These are phyloP conservation scores for Palaemon carinicauda DNA, from an alignment of 1,140 invertebrate genomes.

Conservation along the genomic window DNA sequence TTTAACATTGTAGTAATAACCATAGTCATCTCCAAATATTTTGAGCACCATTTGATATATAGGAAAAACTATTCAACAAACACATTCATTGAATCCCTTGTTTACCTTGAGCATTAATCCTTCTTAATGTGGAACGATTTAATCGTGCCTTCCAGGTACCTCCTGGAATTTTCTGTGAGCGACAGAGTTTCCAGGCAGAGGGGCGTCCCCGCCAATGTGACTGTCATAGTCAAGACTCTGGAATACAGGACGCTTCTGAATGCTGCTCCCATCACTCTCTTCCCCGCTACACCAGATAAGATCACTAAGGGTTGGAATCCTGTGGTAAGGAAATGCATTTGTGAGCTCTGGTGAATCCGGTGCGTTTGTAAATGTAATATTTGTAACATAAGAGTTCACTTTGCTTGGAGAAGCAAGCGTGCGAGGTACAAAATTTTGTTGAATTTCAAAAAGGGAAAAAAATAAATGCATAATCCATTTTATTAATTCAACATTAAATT, in stretches of 20 bases:
- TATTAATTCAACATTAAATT: too few species aligned
- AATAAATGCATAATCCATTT: too few species aligned
- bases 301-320: slow-evolving; percentile 14
- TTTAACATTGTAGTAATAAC: too few species aligned
- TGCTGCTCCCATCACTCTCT: slow-evolving; percentile 28
- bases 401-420: background rate
- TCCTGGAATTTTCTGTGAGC: slow-evolving; percentile 15
- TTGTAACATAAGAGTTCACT: background rate
- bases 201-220: slow-evolving; percentile 33
- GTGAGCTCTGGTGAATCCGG: background rate
- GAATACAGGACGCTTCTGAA: background rate
- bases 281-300: slow-evolving; percentile 12
- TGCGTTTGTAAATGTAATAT: background rate
- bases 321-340: background rate
- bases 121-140: too few species aligned
- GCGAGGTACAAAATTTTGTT: too few species aligned
- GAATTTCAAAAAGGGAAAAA: too few species aligned
- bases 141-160: background rate
- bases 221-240: background rate
- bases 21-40: too few species aligned
- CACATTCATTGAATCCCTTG: too few species aligned
- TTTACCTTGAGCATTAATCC: too few species aligned
- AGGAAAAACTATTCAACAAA: too few species aligned
- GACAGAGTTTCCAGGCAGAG: slow-evolving; percentile 10
- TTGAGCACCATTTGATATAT: too few species aligned